Evolutionary conservation across 2,113 vertebrate genomes (phyloP).

Genomic region (cat (Felis catus)): F.catus_Fca126_mat1.0 CM031424.1:3325501-3326000

Average conservation of each 20-base stretch:
- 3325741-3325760: not conserved
- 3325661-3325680: not conserved
- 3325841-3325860: not conserved
- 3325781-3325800: not conserved
- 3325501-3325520: not conserved
- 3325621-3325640: too few species aligned
- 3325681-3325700: not conserved
- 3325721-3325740: not conserved
- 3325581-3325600: accelerated
- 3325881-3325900: too few species aligned
- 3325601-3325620: not conserved
- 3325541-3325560: not conserved
- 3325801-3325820: too few species aligned
- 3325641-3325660: not conserved
- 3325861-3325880: not conserved
- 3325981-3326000: not conserved
- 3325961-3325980: not conserved
- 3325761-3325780: too few species aligned
- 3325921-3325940: accelerated
- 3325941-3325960: accelerated
- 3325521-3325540: not conserved
- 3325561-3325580: not conserved
- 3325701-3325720: too few species aligned
- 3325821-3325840: not conserved
- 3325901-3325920: too few species aligned